A percentile compares a stretch with the other conserved stretches of the same genome.
These are phyloP conservation scores for Mesorhabditis spiculigera DNA, from an alignment of 2,888 invertebrate genomes.

Conservation along the genomic window DNA sequence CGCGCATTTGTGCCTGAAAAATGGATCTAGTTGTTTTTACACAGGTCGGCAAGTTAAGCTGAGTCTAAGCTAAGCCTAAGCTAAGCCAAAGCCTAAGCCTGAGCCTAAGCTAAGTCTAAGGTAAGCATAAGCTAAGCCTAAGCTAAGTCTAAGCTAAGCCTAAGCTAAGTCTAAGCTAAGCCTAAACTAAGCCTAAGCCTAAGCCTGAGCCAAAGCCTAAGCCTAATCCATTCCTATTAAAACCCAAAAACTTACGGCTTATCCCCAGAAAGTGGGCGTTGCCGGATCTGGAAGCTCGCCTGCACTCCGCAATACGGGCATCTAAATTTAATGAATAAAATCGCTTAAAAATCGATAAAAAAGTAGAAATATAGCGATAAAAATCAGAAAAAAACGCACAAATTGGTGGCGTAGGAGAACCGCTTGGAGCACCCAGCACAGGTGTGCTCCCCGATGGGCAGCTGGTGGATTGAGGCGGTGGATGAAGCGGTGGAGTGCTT, in stretches of 20 bases:
- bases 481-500: background rate
- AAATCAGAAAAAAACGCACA: constrained; percentile 37
- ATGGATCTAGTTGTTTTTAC: no score
- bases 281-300: constrained; percentile 49
- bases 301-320: constrained; percentile 53
- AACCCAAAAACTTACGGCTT: constrained; percentile 30
- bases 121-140: no score
- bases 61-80: no score
- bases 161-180: no score
- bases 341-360: no score
- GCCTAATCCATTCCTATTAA: no score
- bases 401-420: constrained; percentile 54
- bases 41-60: no score
- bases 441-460: background rate
- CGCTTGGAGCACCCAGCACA: constrained; percentile 53
- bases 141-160: no score
- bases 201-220: no score
- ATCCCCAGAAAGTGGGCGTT: constrained; percentile 36
- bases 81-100: no score
- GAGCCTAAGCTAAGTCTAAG: no score
- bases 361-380: background rate
- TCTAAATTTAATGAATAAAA: constrained; percentile 16
- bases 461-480: background rate
- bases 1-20: constrained; percentile 41
- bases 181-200: no score